A percentile compares a stretch with the other conserved stretches of the same genome.
Evolutionary conservation across 2,888 invertebrate species (phyloP).

Genomic region (Nemoura dubitans): DNA sequence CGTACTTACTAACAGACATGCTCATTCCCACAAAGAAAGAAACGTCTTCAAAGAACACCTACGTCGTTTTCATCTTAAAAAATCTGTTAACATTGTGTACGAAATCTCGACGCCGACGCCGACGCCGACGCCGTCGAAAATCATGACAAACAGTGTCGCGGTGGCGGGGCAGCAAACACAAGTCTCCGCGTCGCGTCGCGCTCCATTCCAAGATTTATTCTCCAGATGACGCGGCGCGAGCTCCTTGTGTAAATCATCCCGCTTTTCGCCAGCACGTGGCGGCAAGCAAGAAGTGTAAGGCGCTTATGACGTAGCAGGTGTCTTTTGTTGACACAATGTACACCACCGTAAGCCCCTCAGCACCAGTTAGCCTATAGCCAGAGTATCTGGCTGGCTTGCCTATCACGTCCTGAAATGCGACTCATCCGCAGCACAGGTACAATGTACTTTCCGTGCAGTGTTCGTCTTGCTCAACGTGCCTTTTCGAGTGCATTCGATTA

Average conservation of each 20-base stretch:
- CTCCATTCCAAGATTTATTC: slow-evolving; percentile 1
- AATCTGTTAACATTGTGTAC: not conserved
- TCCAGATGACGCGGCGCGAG: not conserved
- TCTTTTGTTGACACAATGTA: not conserved
- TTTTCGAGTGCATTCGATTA: not conserved
- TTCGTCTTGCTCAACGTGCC: not conserved
- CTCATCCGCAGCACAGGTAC: not conserved
- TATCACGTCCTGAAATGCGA: not conserved
- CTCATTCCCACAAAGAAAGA: not conserved
- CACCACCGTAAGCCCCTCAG: not conserved
- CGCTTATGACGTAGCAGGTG: not conserved
- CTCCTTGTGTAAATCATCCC: not conserved
- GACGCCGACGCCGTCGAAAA: not conserved
- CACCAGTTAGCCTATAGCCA: not conserved
- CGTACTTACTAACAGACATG: not conserved
- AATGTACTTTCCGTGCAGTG: not conserved
- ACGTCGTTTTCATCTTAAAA: not conserved
- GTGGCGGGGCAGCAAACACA: not conserved
- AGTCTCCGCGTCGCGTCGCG: not conserved
- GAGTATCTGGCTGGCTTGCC: not conserved
- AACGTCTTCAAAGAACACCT: not conserved
- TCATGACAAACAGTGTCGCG: not conserved
- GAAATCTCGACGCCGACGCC: not conserved
- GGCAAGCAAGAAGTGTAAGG: not conserved
- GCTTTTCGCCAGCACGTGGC: not conserved